A percentile compares a stretch with the other conserved stretches of the same genome.
Evolutionary conservation across 2,888 invertebrate genomes (phyloP).

Genomic region (Lasioglossum pauxillum): DNA sequence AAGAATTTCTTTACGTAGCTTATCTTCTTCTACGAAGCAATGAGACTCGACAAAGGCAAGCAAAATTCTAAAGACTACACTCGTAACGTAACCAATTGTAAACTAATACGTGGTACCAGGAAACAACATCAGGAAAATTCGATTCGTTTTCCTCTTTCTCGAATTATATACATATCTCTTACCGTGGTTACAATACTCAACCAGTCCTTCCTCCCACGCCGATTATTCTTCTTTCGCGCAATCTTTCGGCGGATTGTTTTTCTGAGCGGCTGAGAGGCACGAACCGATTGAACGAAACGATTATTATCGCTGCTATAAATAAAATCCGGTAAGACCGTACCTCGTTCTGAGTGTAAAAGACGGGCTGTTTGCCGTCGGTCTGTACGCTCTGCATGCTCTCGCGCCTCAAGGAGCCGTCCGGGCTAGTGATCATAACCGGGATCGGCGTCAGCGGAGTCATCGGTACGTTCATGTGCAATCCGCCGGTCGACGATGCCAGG

Average conservation of each 20-base stretch:
- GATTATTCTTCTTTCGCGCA: neutral
- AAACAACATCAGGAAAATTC: too few relatives aligned
- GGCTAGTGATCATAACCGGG: slow-evolving; percentile 84
- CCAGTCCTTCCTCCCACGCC: neutral
- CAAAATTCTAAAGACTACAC: too few relatives aligned
- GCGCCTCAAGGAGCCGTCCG: slow-evolving; percentile 79
- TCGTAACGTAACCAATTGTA: too few relatives aligned
- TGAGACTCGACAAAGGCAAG: too few relatives aligned
- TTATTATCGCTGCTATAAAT: neutral
- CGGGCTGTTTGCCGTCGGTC: slow-evolving; percentile 70
- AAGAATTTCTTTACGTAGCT: too few relatives aligned
- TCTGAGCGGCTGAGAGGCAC: neutral
- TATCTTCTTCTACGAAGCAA: too few relatives aligned
- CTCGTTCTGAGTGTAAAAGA: slow-evolving; percentile 76
- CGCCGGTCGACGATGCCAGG: slow-evolving; percentile 79
- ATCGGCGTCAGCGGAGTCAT: slow-evolving; percentile 85
- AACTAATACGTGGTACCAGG: too few relatives aligned
- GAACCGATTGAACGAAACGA: neutral
- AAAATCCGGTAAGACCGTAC: slow-evolving; percentile 21
- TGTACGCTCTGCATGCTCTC: slow-evolving; percentile 73
- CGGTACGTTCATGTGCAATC: slow-evolving; percentile 85
- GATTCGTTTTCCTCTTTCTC: too few relatives aligned
- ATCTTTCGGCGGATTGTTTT: neutral
- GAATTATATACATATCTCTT: neutral
- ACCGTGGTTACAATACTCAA: neutral